These are phyloP conservation scores for Apantesis nais DNA, from an alignment of 2,888 invertebrate species.

Conservation along the genomic window DNA sequence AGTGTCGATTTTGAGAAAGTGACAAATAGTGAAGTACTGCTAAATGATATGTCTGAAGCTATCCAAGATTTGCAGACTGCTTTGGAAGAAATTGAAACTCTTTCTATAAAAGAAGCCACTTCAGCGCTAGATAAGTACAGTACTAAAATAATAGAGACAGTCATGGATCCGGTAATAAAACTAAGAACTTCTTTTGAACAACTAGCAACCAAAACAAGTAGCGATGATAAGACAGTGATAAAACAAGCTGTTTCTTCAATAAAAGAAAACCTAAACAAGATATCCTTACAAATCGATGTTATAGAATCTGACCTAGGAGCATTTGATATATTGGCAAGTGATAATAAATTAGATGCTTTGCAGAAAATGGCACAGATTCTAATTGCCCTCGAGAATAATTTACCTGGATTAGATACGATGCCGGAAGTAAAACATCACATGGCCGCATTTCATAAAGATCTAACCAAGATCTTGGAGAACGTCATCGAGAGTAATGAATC, in stretches of 20 bases:
- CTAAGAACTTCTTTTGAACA: conserved; percentile 86
- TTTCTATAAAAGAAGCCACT: conserved; percentile 82
- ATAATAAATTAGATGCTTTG: conserved; percentile 74
- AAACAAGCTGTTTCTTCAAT: conserved; percentile 65
- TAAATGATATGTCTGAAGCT: conserved; percentile 77
- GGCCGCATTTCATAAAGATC: conserved; percentile 76
- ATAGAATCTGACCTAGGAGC: conserved; percentile 68
- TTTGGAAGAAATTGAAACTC: conserved; percentile 78
- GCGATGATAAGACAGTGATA: conserved; percentile 60
- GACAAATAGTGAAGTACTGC: conserved; percentile 68
- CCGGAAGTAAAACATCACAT: conserved; percentile 63
- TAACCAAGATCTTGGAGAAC: conserved; percentile 85
- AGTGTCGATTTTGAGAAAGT: conserved; percentile 60
- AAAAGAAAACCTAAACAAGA: conserved; percentile 68
- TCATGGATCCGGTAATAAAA: conserved; percentile 87
- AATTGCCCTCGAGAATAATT: conserved; percentile 74
- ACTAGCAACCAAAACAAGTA: conserved; percentile 62
- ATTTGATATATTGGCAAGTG: conserved; percentile 74
- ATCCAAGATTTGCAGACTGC: conserved; percentile 81
- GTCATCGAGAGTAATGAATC: conserved; percentile 82
- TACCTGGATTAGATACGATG: conserved; percentile 63
- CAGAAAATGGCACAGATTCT: conserved; percentile 81
- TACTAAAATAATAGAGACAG: conserved; percentile 87
- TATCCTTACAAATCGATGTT: conserved; percentile 64
- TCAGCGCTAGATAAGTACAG: conserved; percentile 75